phyloP scores from a whole-genome alignment of 53 echinoderm and acorn worm species.

The Paracentrotus lividus region DNA sequence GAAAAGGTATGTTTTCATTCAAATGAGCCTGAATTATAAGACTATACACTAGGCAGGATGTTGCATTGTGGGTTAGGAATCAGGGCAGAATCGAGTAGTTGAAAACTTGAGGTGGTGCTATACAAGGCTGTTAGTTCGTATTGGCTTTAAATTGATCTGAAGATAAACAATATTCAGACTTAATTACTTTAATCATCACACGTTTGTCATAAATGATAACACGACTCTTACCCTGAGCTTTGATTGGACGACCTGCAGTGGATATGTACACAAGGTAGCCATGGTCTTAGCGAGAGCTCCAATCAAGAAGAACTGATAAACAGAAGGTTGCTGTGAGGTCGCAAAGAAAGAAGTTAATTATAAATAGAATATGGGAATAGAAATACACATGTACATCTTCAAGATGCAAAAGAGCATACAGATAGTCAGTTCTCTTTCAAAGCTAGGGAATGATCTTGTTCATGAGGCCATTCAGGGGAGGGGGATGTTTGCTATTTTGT shows the following conservation, averaged over 20 bases:
- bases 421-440: neutral
- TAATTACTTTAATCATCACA: neutral
- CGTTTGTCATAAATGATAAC: neutral
- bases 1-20: too few species aligned
- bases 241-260: slow-evolving; percentile 91
- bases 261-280: slow-evolving; percentile 89
- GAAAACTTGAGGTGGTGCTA: too few species aligned
- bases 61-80: too few species aligned
- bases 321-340: slow-evolving; percentile 69
- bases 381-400: too few species aligned
- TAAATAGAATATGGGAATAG: neutral
- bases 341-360: neutral
- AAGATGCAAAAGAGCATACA: neutral
- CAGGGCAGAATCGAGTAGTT: too few species aligned
- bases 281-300: slow-evolving; percentile 91
- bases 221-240: slow-evolving; percentile 86
- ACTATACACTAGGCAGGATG: too few species aligned
- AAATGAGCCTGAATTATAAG: too few species aligned
- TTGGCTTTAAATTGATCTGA: too few species aligned
- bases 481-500: too few species aligned
- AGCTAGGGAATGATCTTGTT: neutral
- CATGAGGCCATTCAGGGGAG: too few species aligned
- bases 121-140: too few species aligned
- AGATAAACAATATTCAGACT: too few species aligned
- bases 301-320: slow-evolving; percentile 82